phyloP scores from a whole-genome alignment of 2,113 vertebrate genomes.

The Notiomystis cincta region DNA sequence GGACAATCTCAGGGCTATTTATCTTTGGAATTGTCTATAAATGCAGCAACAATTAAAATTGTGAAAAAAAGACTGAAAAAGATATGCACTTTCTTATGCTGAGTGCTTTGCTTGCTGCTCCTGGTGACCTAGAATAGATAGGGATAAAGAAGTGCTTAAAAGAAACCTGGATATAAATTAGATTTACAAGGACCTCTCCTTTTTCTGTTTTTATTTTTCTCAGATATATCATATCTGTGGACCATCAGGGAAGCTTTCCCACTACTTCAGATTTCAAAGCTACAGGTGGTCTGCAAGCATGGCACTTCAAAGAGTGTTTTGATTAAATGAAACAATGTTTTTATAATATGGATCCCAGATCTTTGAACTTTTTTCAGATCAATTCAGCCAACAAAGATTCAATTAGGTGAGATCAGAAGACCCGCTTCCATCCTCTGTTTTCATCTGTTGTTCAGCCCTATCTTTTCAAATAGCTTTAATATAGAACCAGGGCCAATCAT shows the following conservation, averaged over 20 bases:
- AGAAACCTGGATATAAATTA: conserved; percentile 68
- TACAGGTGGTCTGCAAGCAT: conserved; percentile 79
- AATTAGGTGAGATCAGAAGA: conserved; percentile 85
- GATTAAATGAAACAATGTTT: conserved; percentile 80
- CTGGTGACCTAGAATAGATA: neutral
- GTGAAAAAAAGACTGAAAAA: neutral
- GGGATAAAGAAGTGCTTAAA: conserved; percentile 39
- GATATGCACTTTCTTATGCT: neutral
- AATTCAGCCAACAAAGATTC: conserved; percentile 82
- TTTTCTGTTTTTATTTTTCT: conserved; percentile 33
- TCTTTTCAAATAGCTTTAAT: conserved; percentile 69
- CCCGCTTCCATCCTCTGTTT: conserved; percentile 37
- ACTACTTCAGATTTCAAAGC: conserved; percentile 84
- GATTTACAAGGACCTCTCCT: conserved; percentile 27
- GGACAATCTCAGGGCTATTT: neutral
- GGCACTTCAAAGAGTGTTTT: conserved; percentile 86
- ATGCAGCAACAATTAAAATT: conserved; percentile 18
- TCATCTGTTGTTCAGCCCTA: conserved; percentile 65
- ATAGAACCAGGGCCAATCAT: conserved; percentile 60
- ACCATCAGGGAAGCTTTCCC: conserved; percentile 59
- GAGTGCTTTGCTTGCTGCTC: conserved; percentile 9
- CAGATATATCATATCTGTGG: conserved; percentile 11
- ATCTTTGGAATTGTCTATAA: conserved; percentile 16
- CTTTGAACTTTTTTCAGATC: conserved; percentile 84
- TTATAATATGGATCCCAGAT: conserved; percentile 71